These are phyloP conservation scores for Bos indicus DNA, from an alignment of 2,113 vertebrate species.

Conservation along the genomic window DNA sequence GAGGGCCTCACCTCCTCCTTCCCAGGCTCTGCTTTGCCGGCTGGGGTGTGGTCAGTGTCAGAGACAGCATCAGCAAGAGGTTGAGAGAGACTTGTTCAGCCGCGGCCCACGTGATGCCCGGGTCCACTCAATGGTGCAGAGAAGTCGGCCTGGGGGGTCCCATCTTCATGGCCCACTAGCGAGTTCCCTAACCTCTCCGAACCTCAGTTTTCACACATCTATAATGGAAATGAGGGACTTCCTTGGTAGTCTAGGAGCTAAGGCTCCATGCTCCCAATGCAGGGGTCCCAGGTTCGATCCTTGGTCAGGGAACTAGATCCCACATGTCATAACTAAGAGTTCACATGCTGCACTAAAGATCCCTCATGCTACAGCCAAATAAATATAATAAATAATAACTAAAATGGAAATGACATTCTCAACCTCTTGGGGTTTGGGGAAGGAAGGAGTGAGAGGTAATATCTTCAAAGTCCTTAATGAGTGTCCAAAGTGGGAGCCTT, in stretches of 20 bases:
- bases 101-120: rapidly evolving
- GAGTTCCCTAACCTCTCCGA: neutral
- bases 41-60: neutral
- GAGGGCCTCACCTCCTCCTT: neutral
- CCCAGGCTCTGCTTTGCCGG: neutral
- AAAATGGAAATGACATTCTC: neutral
- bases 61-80: neutral
- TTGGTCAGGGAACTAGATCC: neutral
- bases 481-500: neutral
- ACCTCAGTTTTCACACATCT: neutral
- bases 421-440: neutral
- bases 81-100: neutral
- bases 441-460: neutral
- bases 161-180: neutral
- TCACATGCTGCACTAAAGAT: neutral
- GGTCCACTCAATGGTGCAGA: rapidly evolving
- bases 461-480: too few species aligned
- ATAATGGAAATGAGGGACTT: neutral
- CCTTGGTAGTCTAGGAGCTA: neutral
- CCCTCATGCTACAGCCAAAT: neutral
- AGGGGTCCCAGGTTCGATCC: neutral
- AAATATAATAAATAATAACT: neutral
- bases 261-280: neutral
- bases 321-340: neutral
- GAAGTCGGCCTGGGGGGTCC: too few species aligned